phyloP scores from a whole-genome alignment of 2,113 vertebrate genomes.

The Lagopus leucura region DNA sequence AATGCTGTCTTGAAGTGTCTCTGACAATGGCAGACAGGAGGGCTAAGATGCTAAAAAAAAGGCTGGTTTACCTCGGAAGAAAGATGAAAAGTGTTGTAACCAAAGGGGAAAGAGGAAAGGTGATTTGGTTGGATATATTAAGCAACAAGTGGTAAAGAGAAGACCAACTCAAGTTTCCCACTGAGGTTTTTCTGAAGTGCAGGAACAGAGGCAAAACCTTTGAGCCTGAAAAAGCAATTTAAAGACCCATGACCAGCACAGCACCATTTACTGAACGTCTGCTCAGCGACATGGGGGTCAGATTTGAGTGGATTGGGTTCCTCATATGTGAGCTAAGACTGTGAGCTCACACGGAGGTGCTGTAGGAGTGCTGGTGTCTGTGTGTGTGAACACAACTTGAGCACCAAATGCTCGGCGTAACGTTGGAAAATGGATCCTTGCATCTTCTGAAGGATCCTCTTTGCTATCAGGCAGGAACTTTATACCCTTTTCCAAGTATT shows the following conservation, averaged over 20 bases:
- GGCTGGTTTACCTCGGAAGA: background rate
- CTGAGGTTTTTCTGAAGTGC: background rate
- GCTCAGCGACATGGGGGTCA: background rate
- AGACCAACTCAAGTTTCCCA: background rate
- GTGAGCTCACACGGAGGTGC: background rate
- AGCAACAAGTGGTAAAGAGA: background rate
- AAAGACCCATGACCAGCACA: background rate
- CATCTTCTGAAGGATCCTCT: background rate
- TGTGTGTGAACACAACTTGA: background rate
- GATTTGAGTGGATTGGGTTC: background rate
- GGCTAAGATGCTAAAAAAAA: background rate
- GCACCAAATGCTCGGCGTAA: background rate
- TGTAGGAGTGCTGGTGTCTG: background rate
- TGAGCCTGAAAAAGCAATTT: background rate
- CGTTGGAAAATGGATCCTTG: background rate
- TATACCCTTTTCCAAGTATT: background rate
- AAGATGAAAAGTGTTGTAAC: background rate
- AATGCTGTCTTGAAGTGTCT: background rate
- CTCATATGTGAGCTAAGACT: background rate
- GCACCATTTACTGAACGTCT: background rate
- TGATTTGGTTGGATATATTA: background rate
- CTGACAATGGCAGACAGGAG: background rate
- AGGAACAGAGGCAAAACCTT: background rate
- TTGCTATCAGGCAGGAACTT: background rate
- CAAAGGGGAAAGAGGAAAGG: background rate